Base-by-base conservation (phyloP, 1,140 invertebrate genomes). In the Meloidogyne exigua region DNA sequence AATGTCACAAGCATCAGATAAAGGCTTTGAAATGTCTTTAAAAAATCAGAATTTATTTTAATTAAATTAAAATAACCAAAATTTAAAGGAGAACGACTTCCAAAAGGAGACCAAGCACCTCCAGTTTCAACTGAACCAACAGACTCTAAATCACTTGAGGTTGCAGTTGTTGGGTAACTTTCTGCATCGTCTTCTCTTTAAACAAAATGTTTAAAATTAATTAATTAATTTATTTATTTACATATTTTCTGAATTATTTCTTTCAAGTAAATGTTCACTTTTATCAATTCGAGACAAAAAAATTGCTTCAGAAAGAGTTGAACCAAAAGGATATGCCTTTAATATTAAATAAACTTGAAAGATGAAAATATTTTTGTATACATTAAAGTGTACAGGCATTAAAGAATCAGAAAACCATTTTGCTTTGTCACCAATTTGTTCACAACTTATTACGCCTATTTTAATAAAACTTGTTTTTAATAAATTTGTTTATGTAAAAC, bases 401-500 rank as follows among this genome's bases (percentile, higher is more conserved):
- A 99, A 89, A 9, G 90, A 90, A 75, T 94, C 92, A 13, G 93
- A 91, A 80, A 90, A 92, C 96, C 96, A 98, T 88, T 96, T 95
- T 0, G 92, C 90, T 88, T 99, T 99, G 88, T 99, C 96, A 7
- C 97, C 97, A 76, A 99, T 93, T 87, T 96, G 92, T 13, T 92
- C 28, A 1, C 96, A 95, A 89, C 97, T 95, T 88, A 93, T 93
- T 18, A 99, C 86, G 28, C 90, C 96, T n/a, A n/a, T n/a, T n/a
- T n/a, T n/a, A n/a, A n/a, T n/a, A n/a, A n/a, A n/a, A n/a, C n/a
- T n/a, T n/a, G n/a, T n/a, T n/a, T n/a, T n/a, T n/a, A n/a, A n/a
- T n/a, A n/a, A n/a, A n/a, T n/a, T n/a, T n/a, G n/a, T n/a, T n/a
- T n/a, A n/a, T n/a, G n/a, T n/a, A n/a, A n/a, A n/a, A n/a, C n/a